phyloP scores from a whole-genome alignment of 2,797 vertebrate genomes.

The Sorex maritimensis region DNA sequence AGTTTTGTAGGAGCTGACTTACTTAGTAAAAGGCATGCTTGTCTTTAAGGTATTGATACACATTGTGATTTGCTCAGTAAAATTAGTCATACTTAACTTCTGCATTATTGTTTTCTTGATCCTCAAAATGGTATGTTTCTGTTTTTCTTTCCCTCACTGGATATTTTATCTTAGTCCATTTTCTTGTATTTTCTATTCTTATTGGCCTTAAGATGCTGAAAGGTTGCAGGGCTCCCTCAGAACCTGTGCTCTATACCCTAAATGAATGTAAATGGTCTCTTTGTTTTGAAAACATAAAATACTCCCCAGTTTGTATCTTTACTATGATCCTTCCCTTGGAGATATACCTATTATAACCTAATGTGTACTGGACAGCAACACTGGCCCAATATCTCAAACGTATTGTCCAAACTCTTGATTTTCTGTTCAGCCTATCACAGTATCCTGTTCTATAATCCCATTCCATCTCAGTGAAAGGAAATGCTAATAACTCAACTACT shows the following conservation, averaged over 20 bases:
- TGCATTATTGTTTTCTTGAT: neutral
- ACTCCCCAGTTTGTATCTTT: neutral
- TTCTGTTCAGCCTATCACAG: neutral
- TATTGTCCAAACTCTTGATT: neutral
- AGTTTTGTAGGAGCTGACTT: slow-evolving; percentile 62
- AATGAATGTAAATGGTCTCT: neutral
- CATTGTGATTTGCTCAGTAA: slow-evolving; percentile 12
- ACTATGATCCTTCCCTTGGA: neutral
- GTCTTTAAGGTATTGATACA: slow-evolving; percentile 54
- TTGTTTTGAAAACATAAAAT: slow-evolving; percentile 9
- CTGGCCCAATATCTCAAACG: neutral
- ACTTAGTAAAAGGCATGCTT: slow-evolving; percentile 74
- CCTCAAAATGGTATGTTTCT: neutral
- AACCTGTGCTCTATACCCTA: neutral
- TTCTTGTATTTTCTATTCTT: neutral
- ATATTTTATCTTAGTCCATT: neutral
- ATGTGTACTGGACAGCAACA: neutral
- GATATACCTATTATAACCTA: neutral
- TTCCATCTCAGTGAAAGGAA: neutral
- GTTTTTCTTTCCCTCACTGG: slow-evolving; percentile 8
- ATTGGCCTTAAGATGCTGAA: neutral
- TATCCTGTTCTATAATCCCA: neutral
- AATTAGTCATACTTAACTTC: slow-evolving; percentile 49
- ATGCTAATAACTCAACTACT: neutral
- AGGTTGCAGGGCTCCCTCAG: neutral